Conservation (phyloP, 2,888 invertebrate genomes). For the Lycocerus yunnanus region DNA sequence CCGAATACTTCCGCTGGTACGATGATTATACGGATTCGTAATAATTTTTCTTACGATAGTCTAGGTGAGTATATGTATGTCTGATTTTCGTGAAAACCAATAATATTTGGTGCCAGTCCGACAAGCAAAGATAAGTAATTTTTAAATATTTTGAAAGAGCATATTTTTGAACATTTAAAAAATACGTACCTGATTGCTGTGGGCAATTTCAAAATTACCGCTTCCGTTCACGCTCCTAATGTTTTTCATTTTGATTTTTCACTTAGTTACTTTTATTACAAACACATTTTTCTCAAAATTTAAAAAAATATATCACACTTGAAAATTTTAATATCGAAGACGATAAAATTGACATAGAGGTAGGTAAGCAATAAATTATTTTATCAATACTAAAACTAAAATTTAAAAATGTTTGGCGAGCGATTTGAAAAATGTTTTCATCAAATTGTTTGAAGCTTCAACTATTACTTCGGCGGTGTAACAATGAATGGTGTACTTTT, state of each 20-base stretch:
- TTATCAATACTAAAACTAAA: not conserved
- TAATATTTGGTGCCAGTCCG: not conserved
- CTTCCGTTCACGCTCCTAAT: slow-evolving; percentile 57
- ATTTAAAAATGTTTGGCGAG: not conserved
- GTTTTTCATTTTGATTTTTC: slow-evolving; percentile 17
- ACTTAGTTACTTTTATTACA: not conserved
- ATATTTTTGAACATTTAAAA: not conserved
- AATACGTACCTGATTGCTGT: slow-evolving; percentile 56
- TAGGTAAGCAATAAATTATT: not conserved
- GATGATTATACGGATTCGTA: no score
- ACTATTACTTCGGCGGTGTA: slow-evolving; percentile 17
- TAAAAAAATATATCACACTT: not conserved
- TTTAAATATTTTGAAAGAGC: not conserved
- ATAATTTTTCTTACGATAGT: no score
- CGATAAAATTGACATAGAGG: not conserved
- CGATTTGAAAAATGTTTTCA: not conserved
- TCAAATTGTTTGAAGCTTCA: not conserved
- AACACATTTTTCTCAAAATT: not conserved
- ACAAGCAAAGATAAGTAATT: not conserved
- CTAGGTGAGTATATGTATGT: no score
- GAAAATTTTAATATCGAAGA: not conserved
- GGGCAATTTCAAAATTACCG: slow-evolving; percentile 60
- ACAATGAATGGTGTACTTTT: slow-evolving; percentile 22
- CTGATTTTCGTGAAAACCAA: not conserved
- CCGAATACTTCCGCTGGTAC: not conserved